Base-by-base conservation (phyloP, 2,113 vertebrate species). In the Pangasianodon gigas region DNA sequence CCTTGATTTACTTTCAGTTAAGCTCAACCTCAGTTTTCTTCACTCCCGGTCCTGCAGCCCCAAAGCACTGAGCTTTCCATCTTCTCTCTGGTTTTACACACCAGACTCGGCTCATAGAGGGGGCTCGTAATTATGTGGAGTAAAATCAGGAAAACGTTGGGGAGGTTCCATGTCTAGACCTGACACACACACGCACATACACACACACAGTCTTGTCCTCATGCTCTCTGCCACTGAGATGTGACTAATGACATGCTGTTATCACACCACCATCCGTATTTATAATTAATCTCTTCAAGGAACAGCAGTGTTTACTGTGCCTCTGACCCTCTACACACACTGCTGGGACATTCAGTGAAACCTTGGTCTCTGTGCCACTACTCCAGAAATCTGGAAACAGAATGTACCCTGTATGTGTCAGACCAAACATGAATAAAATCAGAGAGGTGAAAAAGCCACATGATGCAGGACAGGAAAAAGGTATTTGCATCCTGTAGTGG, bases 101-200 rank as follows among this genome's bases (percentile, higher is more conserved):
- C 84, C 62, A 69, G 62, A 85, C 32, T 32, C 44, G 21, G 8
- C 44, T 51, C 62, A 69, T 19, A 51, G 26, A 51, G 6, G 3
- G 9, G 10, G 62, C 16, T 51, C 1, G 18, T 37, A 7, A 54
- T 85, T 69, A 52, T 32, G 2, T 54, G 18, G 29, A 19, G 8
- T 87, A 82, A 88, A 93, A 90, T 92, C 90, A 87, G 77, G 29
- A 52, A 52, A 67, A 67, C 29, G 29, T 67, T 11, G 10, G 11
- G 26, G 5, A n/a, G 48, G 26, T 51, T 52, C 26, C 77, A 51
- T 29, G 24, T 16, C 46, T n/a, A 4, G 3, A 51, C 11, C 24
- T 26, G 37, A 21, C 32, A 37, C 4, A 71, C 62, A 29, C 7
- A 11, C n/a, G 14, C 11, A 11, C n/a, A 14, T 2, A 11, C 32